phyloP scores from a whole-genome alignment of 2,113 vertebrate genomes.

The Carassius gibelio region DNA sequence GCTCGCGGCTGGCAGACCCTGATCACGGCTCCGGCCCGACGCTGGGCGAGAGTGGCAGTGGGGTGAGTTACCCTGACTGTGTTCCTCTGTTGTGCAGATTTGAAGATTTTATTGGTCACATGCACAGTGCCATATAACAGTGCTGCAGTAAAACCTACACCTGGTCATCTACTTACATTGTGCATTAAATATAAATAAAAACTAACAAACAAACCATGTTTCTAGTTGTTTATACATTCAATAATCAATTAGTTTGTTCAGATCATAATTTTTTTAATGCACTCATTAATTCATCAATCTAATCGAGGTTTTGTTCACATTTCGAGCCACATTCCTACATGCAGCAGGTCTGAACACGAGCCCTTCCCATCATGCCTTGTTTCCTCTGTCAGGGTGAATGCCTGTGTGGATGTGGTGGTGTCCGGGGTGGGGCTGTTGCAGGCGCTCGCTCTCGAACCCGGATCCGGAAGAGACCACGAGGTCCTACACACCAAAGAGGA shows the following conservation, averaged over 20 bases:
- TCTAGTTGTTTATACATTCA: too few species aligned
- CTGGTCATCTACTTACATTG: too few species aligned
- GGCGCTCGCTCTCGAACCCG: slow-evolving; percentile 82
- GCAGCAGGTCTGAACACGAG: slow-evolving; percentile 16
- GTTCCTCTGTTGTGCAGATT: too few species aligned
- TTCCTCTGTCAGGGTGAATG: slow-evolving; percentile 82
- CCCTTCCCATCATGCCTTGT: background rate
- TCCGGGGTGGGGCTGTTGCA: slow-evolving; percentile 90
- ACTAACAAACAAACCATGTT: too few species aligned
- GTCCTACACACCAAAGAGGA: slow-evolving; percentile 82
- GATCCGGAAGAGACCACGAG: slow-evolving; percentile 77
- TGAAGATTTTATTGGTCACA: too few species aligned
- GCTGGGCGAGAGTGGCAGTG: slow-evolving; percentile 89
- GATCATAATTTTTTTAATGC: too few species aligned
- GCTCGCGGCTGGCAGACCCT: slow-evolving; percentile 86
- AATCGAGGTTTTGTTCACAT: background rate
- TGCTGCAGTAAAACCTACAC: too few species aligned
- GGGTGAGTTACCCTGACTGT: slow-evolving; percentile 78
- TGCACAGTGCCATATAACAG: too few species aligned
- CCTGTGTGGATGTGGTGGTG: slow-evolving; percentile 94
- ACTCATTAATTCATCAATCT: too few species aligned
- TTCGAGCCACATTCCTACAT: too few species aligned
- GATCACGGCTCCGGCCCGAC: slow-evolving; percentile 80
- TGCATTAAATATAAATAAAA: too few species aligned
- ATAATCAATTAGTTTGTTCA: too few species aligned